Conservation (phyloP, 2,113 vertebrate genomes). For the Leuciscus idus region DNA sequence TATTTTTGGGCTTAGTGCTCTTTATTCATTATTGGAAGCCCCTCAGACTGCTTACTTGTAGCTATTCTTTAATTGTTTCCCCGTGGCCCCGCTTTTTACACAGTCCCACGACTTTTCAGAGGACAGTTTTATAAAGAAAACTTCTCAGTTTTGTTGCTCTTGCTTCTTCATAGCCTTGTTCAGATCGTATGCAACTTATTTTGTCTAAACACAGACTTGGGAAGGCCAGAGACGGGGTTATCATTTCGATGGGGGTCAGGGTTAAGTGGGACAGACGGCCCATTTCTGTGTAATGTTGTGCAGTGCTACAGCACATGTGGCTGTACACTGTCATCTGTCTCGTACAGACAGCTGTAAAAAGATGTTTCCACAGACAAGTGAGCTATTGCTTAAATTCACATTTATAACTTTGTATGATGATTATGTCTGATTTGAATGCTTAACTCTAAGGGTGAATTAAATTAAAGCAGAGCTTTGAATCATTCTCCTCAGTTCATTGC, state of each 20-base stretch:
- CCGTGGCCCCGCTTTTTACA: background rate
- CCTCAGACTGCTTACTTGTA: background rate
- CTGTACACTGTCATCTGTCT: background rate
- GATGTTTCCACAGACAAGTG: background rate
- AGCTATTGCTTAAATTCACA: background rate
- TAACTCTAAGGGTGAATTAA: background rate
- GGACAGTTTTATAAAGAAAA: background rate
- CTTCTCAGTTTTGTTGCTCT: background rate
- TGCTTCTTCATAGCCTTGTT: background rate
- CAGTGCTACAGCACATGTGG: background rate
- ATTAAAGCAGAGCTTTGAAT: background rate
- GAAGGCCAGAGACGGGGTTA: background rate
- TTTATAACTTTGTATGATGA: background rate
- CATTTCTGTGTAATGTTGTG: background rate
- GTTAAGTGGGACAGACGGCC: conserved; percentile 6
- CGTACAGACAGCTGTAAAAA: background rate
- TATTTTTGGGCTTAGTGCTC: background rate
- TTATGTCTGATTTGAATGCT: background rate
- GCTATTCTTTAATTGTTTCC: background rate
- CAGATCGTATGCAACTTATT: background rate
- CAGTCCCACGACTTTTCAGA: background rate
- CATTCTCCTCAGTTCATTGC: background rate
- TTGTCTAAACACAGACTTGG: background rate
- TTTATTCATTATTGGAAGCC: background rate
- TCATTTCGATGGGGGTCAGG: background rate